These are phyloP conservation scores for Lanistes nyassanus DNA, from an alignment of 1,140 invertebrate genomes.

Conservation along the genomic window DNA sequence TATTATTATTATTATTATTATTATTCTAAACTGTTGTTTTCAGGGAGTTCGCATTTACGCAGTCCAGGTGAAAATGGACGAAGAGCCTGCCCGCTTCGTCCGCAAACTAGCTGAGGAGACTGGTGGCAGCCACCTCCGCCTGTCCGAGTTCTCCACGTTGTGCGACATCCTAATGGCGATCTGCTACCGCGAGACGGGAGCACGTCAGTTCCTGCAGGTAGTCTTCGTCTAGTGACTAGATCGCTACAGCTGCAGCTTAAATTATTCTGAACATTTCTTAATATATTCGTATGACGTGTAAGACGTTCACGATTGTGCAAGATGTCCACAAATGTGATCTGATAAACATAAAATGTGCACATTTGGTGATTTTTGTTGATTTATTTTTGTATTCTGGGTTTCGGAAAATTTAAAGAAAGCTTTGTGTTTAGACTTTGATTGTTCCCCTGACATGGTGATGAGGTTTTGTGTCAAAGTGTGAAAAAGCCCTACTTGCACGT, in stretches of 20 bases:
- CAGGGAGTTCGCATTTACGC: constrained; percentile 44
- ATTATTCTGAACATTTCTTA: no score
- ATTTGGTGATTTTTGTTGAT: constrained; percentile 16
- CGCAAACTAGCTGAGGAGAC: constrained; percentile 34
- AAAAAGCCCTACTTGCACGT: no score
- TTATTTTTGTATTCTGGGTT: no score
- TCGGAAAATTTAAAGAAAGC: no score
- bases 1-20: no score
- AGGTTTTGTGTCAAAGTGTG: no score
- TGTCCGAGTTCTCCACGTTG: constrained; percentile 36
- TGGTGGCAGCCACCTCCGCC: constrained; percentile 31
- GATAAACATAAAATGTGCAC: background rate
- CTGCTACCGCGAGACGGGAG: constrained; percentile 37
- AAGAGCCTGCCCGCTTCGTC: constrained; percentile 19
- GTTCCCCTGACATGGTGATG: no score
- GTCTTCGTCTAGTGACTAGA: background rate
- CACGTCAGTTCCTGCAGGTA: constrained; percentile 6
- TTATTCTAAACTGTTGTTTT: no score
- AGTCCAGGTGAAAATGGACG: constrained; percentile 30
- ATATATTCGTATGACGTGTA: no score
- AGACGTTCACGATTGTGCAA: no score
- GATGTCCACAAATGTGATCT: background rate
- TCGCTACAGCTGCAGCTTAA: no score
- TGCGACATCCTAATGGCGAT: constrained; percentile 49
- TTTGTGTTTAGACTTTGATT: no score